A percentile compares a stretch with the other conserved stretches of the same genome.
These are phyloP conservation scores for Stigmatopora argus DNA, from an alignment of 2,113 vertebrate species.

Conservation along the genomic window DNA sequence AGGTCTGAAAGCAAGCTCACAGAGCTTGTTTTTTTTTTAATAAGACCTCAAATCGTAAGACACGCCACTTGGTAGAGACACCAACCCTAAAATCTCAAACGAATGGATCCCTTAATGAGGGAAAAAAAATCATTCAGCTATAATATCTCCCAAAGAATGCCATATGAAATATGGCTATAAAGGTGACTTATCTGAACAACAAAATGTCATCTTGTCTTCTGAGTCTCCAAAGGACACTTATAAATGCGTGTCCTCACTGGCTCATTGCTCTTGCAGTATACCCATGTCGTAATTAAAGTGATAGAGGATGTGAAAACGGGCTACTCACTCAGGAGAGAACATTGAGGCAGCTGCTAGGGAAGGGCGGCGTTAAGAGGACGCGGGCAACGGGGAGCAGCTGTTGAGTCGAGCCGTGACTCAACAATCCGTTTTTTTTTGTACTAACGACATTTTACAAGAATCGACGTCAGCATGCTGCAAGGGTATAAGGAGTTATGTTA, in stretches of 20 bases:
- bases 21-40: conserved; percentile 41
- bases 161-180: conserved; percentile 7
- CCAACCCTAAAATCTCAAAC: conserved; percentile 17
- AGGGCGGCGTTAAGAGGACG: conserved; percentile 45
- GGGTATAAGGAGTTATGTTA: background rate
- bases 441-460: background rate
- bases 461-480: background rate
- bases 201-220: conserved; percentile 21
- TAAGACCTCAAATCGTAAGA: conserved; percentile 18
- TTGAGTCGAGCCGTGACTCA: conserved; percentile 43
- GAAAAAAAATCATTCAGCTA: background rate
- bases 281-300: conserved; percentile 46
- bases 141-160: background rate
- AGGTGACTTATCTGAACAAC: conserved; percentile 28
- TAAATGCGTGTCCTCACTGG: conserved; percentile 24
- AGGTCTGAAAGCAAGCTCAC: conserved; percentile 26
- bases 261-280: conserved; percentile 30
- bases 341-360: conserved; percentile 42
- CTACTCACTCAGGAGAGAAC: conserved; percentile 37
- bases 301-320: conserved; percentile 36
- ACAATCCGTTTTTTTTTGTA: conserved; percentile 33
- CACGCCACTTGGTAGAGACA: conserved; percentile 7
- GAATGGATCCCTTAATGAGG: conserved; percentile 14
- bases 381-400: conserved; percentile 50
- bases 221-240: conserved; percentile 24